Evolutionary conservation across 2,113 vertebrate species (phyloP).

Genomic region (Vimba vimba): DNA sequence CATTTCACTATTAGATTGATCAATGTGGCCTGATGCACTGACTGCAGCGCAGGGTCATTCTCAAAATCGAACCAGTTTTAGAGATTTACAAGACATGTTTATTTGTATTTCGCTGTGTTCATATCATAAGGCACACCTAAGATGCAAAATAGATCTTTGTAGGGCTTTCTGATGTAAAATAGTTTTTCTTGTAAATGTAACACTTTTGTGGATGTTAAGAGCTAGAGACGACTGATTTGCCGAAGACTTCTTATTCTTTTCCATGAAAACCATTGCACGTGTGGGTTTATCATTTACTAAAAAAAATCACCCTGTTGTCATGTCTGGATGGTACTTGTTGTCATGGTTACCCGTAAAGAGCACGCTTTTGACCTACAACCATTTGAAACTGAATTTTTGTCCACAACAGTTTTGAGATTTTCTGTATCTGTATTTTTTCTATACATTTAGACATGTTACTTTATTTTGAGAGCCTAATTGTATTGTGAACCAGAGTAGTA

Average conservation of each 20-base stretch:
- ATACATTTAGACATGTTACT: background rate
- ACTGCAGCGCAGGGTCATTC: background rate
- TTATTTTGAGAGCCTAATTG: background rate
- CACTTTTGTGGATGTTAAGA: background rate
- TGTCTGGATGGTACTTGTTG: slow-evolving; percentile 12
- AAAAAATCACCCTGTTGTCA: background rate
- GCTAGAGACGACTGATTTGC: background rate
- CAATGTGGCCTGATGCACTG: background rate
- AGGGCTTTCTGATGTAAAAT: background rate
- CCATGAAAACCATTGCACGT: background rate
- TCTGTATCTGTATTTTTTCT: background rate
- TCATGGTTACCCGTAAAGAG: slow-evolving; percentile 18
- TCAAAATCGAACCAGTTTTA: background rate
- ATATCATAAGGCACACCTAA: background rate
- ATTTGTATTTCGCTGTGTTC: background rate
- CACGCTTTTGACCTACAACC: background rate
- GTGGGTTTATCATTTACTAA: background rate
- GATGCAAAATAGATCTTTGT: background rate
- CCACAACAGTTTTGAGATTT: background rate
- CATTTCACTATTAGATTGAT: background rate
- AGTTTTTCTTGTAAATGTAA: background rate
- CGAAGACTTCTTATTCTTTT: background rate
- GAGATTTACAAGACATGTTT: background rate
- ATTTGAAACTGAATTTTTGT: background rate
- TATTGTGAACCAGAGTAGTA: background rate